Base-by-base conservation (phyloP, 1,140 invertebrate species). In the Chrysopa pallens region DNA sequence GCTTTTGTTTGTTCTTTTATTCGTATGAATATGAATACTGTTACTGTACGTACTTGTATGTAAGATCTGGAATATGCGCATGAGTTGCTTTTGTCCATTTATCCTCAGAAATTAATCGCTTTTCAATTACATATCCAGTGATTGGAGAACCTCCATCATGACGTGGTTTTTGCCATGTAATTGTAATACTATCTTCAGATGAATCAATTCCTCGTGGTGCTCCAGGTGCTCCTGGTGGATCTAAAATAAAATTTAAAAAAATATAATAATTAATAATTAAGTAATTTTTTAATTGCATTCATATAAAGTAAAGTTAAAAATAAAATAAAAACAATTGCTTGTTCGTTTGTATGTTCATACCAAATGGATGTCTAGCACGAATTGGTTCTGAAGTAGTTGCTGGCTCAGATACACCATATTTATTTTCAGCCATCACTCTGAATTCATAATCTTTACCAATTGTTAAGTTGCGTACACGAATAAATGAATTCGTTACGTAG, bases 361-460 rank as follows among this genome's bases (percentile, higher is more conserved):
- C 89, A 64, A 94, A 98, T 53, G 93, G 91, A 84, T 94, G 85
- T 67, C 90, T 87, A 0, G 93, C 92, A 48, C 76, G 76, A 49
- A 97, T 85, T 9, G 92, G 82, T 59, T 93, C 85, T 12, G 72
- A 73, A 0, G 90, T 94, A 29, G 73, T 74, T 8, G 82, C 82
- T 6, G 92, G 89, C 49, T 98, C 93, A 23, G 91, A 94, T 43
- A 84, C 78, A 33, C 94, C 95, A 55, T 95, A 92, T 54, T 90
- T 78, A 64, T 98, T 98, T 62, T 98, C 94, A 42, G 94, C 94
- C 71, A 91, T 83, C 2, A 98, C 93, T 45, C 93, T 74, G 75
- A 99, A 98, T 50, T 98, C 93, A 59, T 98, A 98, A 29, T 88
- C 80, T 47, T 75, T 76, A 31, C 90, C 91, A 14, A 95, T 79